Conservation (phyloP, 2,888 invertebrate species). For the Girardia tigrina region DNA sequence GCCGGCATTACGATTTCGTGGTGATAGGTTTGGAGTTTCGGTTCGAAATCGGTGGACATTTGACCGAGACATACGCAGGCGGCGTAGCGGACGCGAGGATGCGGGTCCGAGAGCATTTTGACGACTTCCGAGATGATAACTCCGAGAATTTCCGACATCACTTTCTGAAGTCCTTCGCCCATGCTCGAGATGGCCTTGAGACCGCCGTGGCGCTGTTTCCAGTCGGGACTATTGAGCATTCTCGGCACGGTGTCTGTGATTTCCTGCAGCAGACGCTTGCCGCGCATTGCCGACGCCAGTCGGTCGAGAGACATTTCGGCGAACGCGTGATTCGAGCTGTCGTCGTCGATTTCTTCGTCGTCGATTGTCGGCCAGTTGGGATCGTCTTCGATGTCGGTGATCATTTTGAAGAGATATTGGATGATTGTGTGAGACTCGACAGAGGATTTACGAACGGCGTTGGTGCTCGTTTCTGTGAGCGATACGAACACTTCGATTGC, state of each 20-base stretch:
- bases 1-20: conserved; percentile 80
- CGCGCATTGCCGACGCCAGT: conserved; percentile 87
- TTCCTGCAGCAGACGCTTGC: conserved; percentile 74
- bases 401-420: conserved; percentile 40
- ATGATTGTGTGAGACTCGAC: conserved; percentile 40
- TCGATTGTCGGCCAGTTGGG: conserved; percentile 68
- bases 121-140: conserved; percentile 60
- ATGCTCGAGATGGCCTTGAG: conserved; percentile 95
- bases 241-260: conserved; percentile 70
- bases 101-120: conserved; percentile 53
- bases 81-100: conserved; percentile 81
- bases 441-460: conserved; percentile 82
- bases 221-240: conserved; percentile 64
- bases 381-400: conserved; percentile 50
- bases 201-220: conserved; percentile 68
- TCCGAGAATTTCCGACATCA: conserved; percentile 85
- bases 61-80: conserved; percentile 96
- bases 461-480: conserved; percentile 79
- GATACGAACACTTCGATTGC: conserved; percentile 72
- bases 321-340: conserved; percentile 63
- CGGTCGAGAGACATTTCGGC: conserved; percentile 92
- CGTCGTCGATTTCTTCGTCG: conserved; percentile 51
- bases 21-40: conserved; percentile 88
- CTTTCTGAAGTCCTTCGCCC: conserved; percentile 93
- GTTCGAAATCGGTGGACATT: conserved; percentile 96